A percentile compares a stretch with the other conserved stretches of the same genome.
phyloP scores from a whole-genome alignment of 2,113 vertebrate genomes.

The Ctenodactylus gundi region DNA sequence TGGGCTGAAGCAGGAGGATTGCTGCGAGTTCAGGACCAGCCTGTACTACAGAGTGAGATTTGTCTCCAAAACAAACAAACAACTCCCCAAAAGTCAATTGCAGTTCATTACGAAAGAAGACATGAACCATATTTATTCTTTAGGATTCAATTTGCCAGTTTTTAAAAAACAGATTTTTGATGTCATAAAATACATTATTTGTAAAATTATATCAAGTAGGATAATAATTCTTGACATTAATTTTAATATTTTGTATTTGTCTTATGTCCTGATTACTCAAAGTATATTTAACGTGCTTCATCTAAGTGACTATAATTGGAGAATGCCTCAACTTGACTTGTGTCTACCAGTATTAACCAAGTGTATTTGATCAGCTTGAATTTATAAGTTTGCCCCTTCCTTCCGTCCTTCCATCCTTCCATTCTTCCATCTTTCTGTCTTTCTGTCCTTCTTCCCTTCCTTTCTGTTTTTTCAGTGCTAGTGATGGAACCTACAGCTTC shows the following conservation, averaged over 20 bases:
- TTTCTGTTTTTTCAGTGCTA: background rate
- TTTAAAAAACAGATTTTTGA: background rate
- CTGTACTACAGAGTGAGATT: no score
- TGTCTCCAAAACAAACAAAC: no score
- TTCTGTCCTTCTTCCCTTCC: no score
- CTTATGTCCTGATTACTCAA: background rate
- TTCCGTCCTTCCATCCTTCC: no score
- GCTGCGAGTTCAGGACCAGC: no score
- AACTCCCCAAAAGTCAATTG: no score
- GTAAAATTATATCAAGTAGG: background rate
- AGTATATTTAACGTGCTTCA: background rate
- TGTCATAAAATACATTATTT: background rate
- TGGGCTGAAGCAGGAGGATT: no score
- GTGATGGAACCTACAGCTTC: background rate
- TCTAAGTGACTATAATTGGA: background rate
- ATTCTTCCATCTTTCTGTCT: no score
- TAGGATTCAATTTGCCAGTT: background rate
- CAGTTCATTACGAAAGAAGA: background rate
- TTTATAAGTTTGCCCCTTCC: background rate
- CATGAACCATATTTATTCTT: background rate
- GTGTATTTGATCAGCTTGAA: background rate
- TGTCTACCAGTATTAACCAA: background rate
- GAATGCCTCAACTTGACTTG: background rate
- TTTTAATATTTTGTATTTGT: background rate
- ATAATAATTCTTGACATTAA: background rate